phyloP scores from a whole-genome alignment of 2,888 invertebrate genomes.

The Diadegma fenestrale region DNA sequence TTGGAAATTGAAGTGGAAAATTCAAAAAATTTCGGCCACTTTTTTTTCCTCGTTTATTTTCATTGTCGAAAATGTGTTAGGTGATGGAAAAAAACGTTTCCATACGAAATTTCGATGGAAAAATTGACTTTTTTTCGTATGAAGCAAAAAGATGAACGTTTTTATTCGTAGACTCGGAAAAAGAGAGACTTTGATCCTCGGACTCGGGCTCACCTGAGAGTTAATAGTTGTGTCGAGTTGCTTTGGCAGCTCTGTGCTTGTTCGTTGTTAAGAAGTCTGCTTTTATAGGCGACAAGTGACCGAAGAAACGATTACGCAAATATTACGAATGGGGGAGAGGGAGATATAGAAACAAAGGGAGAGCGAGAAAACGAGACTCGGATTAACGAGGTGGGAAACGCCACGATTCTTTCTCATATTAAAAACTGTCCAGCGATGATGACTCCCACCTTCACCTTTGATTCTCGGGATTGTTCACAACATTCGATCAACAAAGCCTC shows the following conservation, averaged over 20 bases:
- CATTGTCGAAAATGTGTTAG: neutral
- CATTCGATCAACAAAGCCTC: neutral
- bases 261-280: slow-evolving; percentile 57
- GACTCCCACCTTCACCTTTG: slow-evolving; percentile 73
- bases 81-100: neutral
- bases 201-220: slow-evolving; percentile 57
- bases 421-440: slow-evolving; percentile 64
- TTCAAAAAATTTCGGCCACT: neutral
- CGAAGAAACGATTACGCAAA: slow-evolving; percentile 77
- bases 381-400: slow-evolving; percentile 73
- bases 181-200: slow-evolving; percentile 23
- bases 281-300: slow-evolving; percentile 79
- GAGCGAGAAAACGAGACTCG: slow-evolving; percentile 61
- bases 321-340: slow-evolving; percentile 65
- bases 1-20: neutral
- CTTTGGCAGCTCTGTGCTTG: slow-evolving; percentile 58
- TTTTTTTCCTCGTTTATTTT: no score
- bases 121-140: neutral
- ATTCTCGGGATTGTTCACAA: slow-evolving; percentile 57
- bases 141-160: neutral
- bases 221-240: slow-evolving; percentile 59
- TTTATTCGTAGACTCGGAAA: neutral
- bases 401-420: slow-evolving; percentile 63
- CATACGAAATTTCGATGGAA: neutral
- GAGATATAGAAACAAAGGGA: slow-evolving; percentile 20